Evolutionary conservation across 1,140 invertebrate species (phyloP), one percentile per base, ranked within the genome.

Genomic region (Bombus breviceps): DNA sequence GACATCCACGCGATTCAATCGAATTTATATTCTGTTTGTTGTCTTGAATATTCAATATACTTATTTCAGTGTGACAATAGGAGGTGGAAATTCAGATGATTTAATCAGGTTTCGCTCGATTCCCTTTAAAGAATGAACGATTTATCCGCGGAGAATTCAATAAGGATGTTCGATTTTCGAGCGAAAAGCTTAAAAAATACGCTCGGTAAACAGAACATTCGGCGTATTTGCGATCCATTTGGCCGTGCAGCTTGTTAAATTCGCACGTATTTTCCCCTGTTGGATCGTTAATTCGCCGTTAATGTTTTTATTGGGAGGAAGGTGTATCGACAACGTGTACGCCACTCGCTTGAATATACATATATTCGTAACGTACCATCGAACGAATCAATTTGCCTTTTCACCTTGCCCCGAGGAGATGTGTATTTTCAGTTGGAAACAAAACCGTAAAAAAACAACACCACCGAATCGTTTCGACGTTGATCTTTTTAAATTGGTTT

Each of bases 291-390:
- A 79, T 73, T 80, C 59, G 75, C 28, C n/a, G 66, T 77, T 75
- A 73, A 86, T 71, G 75, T 87, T 88, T 88, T 88, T 81, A 83
- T 87, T 81, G 76, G 73, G 12, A 15, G n/a, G 10, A 78, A 83
- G 62, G 53, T 25, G 69, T 78, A 68, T 62, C 71, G 59, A 53
- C 64, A 34, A 43, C 18, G 18, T 37, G 66, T 32, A 64, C 62
- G 78, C 12, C 39, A 37, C 13, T 32, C 68, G 82, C 32, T 53
- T 53, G 57, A 84, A 75, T 62, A 75, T 25, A 79, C 10, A 62
- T 62, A 62, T 68, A 83, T 83, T 79, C n/a, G 34, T 25, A 10
- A 13, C 32, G 37, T 41, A 22, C 28, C 43, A 39, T 68, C 75
- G 69, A 37, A 39, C 62, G 77, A 81, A 81, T 68, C 41, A 57